Evolutionary conservation across 2,888 invertebrate species (phyloP), one percentile per base, ranked within the genome.

Genomic region (Lycaena phlaeas): DNA sequence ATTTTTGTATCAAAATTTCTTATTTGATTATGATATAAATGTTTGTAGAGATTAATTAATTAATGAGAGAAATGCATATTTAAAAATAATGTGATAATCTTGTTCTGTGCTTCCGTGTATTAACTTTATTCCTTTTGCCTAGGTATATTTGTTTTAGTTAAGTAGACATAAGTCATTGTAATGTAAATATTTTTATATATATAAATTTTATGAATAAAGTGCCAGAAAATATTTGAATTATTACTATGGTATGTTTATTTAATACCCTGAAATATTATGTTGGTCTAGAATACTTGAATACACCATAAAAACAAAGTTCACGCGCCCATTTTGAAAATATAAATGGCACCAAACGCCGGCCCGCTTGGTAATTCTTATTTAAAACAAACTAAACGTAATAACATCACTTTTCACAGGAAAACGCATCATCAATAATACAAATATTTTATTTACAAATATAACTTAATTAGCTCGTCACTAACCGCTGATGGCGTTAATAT

Each of bases 401-500:
- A n/a, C n/a, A n/a, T n/a, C n/a, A n/a, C n/a, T n/a, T n/a, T n/a
- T n/a, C n/a, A n/a, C n/a, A n/a, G n/a, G n/a, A n/a, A n/a, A n/a
- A n/a, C n/a, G n/a, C n/a, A n/a, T n/a, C n/a, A n/a, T n/a, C n/a
- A n/a, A n/a, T n/a, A n/a, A n/a, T n/a, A n/a, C n/a, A n/a, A n/a
- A n/a, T n/a, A n/a, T 17, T 48, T 51, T 36, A 46, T 41, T 89
- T 88, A 97, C 63, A 96, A 88, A 81, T 99, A 99, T 48, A 99
- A 85, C 77, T 98, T 97, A 49, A 99, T 96, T 14, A 99, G 87
- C 86, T 98, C 97, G 62, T 98, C 98, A 70, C 97, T 97, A 15
- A 99, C 97, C 37, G 98, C 98, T 0, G 97, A 95, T 0, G 99
- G 97, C 1, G 98, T 96, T 14, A 99, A 78, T 47, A 97, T 95